phyloP scores from a whole-genome alignment of 2,888 invertebrate species.

The Lissonota sp. region DNA sequence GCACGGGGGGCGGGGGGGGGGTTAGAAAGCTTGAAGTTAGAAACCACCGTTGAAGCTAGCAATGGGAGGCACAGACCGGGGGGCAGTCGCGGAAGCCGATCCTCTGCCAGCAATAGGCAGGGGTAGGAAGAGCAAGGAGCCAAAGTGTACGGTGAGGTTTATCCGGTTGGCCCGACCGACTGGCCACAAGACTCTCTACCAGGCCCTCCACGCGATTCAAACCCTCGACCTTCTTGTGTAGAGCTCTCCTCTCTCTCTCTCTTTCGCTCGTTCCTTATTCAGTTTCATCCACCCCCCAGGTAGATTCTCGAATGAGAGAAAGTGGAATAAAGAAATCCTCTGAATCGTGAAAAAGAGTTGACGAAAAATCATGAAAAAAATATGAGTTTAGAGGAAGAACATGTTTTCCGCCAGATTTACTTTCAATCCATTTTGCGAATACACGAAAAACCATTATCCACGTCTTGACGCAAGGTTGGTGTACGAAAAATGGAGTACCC shows the following conservation, averaged over 20 bases:
- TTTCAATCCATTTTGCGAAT: background rate
- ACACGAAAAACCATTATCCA: background rate
- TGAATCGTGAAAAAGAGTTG: slow-evolving; percentile 2
- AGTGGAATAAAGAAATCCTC: background rate
- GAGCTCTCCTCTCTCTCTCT: slow-evolving; percentile 2
- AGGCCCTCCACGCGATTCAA: slow-evolving; percentile 31
- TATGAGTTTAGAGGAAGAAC: slow-evolving; percentile 4
- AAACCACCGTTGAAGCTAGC: slow-evolving; percentile 53
- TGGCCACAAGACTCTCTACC: slow-evolving; percentile 54
- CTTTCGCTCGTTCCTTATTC: slow-evolving; percentile 2
- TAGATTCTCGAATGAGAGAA: background rate
- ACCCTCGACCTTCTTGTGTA: slow-evolving; percentile 23
- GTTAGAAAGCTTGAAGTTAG: slow-evolving; percentile 53
- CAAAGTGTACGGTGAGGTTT: slow-evolving; percentile 58
- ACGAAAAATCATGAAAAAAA: slow-evolving; percentile 6
- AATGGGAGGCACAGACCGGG: slow-evolving; percentile 24
- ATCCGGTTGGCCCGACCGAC: slow-evolving; percentile 65
- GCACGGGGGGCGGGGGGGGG: slow-evolving; percentile 31
- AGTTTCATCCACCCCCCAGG: background rate
- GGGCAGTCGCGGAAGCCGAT: slow-evolving; percentile 49
- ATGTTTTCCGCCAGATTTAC: background rate
- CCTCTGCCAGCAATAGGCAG: slow-evolving; percentile 27
- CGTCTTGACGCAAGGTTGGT: background rate
- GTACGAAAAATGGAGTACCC: background rate
- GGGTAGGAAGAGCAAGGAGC: slow-evolving; percentile 27